Evolutionary conservation across 2,797 vertebrate species (phyloP).

Genomic region (Coregonus ussuriensis): DNA sequence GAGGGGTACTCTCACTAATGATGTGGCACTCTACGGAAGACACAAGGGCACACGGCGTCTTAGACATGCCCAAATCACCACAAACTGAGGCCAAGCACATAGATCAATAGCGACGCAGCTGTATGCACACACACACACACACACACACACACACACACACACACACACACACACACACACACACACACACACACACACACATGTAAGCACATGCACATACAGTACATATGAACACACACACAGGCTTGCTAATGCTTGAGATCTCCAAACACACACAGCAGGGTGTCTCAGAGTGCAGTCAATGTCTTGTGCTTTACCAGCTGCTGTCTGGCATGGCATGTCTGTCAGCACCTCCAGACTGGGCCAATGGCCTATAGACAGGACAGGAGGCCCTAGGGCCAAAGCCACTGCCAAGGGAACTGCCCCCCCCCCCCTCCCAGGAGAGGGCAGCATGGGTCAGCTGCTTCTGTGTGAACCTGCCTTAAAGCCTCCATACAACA

Average conservation of each 20-base stretch:
- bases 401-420: constrained; percentile 24
- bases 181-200: constrained; percentile 5
- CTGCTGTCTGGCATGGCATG: constrained; percentile 66
- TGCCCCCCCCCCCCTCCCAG: not conserved
- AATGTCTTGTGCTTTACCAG: constrained; percentile 61
- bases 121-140: constrained; percentile 14
- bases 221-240: not conserved
- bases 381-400: constrained; percentile 33
- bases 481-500: too few species aligned
- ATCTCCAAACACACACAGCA: constrained; percentile 47
- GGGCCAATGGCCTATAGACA: constrained; percentile 29
- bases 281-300: constrained; percentile 48
- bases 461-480: not conserved
- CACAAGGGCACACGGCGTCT: constrained; percentile 31
- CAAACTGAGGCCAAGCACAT: constrained; percentile 3
- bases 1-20: constrained; percentile 39
- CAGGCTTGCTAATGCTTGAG: constrained; percentile 16
- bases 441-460: not conserved
- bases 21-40: constrained; percentile 35
- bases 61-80: constrained; percentile 11
- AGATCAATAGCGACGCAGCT: not conserved
- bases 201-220: too few species aligned
- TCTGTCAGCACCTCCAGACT: constrained; percentile 64
- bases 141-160: not conserved
- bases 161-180: not conserved